Conservation (phyloP, 1,140 invertebrate species). For the Drosophila melanogaster region DNA sequence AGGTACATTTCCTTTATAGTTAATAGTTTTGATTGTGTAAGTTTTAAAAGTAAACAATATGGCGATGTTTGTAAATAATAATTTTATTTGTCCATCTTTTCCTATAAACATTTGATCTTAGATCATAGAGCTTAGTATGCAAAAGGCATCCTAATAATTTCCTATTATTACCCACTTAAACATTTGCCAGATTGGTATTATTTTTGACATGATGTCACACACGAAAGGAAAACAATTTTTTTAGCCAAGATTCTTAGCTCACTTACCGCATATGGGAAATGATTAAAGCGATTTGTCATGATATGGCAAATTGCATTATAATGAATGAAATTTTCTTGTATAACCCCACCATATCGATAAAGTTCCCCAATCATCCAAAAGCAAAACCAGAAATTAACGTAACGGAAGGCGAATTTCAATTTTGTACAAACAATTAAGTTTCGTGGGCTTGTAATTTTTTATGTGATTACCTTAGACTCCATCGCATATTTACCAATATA, state of each 20-base stretch:
- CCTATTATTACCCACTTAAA: slow-evolving; percentile 23
- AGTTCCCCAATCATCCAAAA: not conserved
- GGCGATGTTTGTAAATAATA: not conserved
- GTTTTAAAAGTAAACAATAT: too few species aligned
- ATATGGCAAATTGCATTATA: slow-evolving; percentile 18
- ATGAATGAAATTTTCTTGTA: slow-evolving; percentile 7
- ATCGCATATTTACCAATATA: slow-evolving; percentile 32
- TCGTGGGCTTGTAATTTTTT: slow-evolving; percentile 58
- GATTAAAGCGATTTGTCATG: slow-evolving; percentile 17
- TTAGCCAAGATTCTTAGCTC: slow-evolving; percentile 27
- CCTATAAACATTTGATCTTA: not conserved
- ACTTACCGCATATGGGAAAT: slow-evolving; percentile 13
- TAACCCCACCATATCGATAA: not conserved
- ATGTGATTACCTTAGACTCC: slow-evolving; percentile 64
- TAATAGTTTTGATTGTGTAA: too few species aligned
- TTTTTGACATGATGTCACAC: slow-evolving; percentile 13
- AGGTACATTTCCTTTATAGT: too few species aligned
- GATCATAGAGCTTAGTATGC: not conserved
- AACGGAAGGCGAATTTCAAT: slow-evolving; percentile 42
- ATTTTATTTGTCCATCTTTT: not conserved
- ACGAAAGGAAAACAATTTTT: slow-evolving; percentile 1
- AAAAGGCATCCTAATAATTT: slow-evolving; percentile 1
- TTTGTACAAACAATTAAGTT: slow-evolving; percentile 67
- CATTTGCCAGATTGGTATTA: slow-evolving; percentile 9
- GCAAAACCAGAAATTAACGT: slow-evolving; percentile 57